These are phyloP conservation scores for Melinaea marsaeus DNA, from an alignment of 2,888 invertebrate genomes.

Conservation along the genomic window DNA sequence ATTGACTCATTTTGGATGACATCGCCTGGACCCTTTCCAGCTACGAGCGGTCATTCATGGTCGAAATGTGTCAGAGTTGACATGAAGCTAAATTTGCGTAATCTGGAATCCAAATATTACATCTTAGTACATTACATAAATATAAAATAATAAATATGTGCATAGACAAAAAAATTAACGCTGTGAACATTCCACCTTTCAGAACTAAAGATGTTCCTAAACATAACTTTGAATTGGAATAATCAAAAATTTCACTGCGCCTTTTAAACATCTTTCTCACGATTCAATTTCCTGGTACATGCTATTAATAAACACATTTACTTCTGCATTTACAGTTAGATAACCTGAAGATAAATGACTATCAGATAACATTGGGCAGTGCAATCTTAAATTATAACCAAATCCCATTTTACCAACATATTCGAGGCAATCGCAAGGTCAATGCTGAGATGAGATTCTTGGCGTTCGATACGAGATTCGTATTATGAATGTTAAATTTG, in stretches of 20 bases:
- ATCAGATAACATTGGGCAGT: no score
- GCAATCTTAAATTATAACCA: conserved; percentile 12
- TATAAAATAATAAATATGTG: no score
- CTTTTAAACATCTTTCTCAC: no score
- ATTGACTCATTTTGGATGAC: conserved; percentile 18
- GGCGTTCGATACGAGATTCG: conserved; percentile 24
- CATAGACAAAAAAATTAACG: no score
- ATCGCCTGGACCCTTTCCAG: conserved; percentile 23
- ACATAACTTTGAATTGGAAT: no score
- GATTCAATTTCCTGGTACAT: no score
- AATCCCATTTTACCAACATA: conserved; percentile 19
- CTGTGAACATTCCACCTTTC: no score
- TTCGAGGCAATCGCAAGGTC: conserved; percentile 31
- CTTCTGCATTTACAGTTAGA: no score
- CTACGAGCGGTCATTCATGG: conserved; percentile 20
- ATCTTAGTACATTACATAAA: background rate
- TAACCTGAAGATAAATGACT: no score
- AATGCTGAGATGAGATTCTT: conserved; percentile 31
- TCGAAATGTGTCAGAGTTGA: background rate
- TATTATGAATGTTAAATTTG: conserved; percentile 11
- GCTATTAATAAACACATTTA: no score
- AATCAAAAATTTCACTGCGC: no score
- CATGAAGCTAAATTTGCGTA: background rate
- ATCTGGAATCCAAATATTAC: background rate
- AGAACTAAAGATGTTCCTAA: no score